Evolutionary conservation across 2,113 vertebrate species (phyloP), one percentile per base, ranked within the genome.

Genomic region (Ailuropoda melanoleuca): DNA sequence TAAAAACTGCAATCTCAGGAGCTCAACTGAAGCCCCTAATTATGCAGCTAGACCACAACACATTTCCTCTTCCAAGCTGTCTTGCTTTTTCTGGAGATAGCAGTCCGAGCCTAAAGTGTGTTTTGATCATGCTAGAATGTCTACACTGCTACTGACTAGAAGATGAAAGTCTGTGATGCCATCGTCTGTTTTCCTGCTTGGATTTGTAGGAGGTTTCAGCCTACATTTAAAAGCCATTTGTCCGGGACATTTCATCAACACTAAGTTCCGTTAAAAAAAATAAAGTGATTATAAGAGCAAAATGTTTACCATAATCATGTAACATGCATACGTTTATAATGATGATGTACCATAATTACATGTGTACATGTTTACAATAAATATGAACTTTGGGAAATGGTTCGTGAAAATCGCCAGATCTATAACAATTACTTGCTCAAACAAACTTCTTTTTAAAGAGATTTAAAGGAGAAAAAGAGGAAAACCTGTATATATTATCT

Each of bases 401-500:
- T 50, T 46, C 60, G 37, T 50, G 37, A 46, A 92, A 92, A 80
- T 8, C 60, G 48, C 48, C 48, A 60, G 46, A 77, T 87, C 83
- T 90, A 8, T n/a, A 90, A 82, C 15, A 55, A 68, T n/a, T 55
- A 72, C 4, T 3, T 88, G 13, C 39, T 80, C 74, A 46, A 92
- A 90, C 23, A 90, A 90, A 88, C 29, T 75, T 64, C 92, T 83
- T 96, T 96, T 77, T 77, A 95, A 94, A 64, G 17, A 93, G 37
- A 90, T 85, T 92, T 94, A 81, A 89, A 95, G n/a, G 4, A 64
- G 24, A 46, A 74, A 48, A 75, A 39, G 11, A 83, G 24, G 74
- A 55, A 66, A 46, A 1, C 10, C 55, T 75, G 13, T 82, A 53
- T 12, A 64, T 70, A 64, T 37, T 48, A 50, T 89, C 64, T 93